Evolutionary conservation across 2,797 vertebrate genomes (phyloP).

Genomic region (Pachyuromys duprasi): DNA sequence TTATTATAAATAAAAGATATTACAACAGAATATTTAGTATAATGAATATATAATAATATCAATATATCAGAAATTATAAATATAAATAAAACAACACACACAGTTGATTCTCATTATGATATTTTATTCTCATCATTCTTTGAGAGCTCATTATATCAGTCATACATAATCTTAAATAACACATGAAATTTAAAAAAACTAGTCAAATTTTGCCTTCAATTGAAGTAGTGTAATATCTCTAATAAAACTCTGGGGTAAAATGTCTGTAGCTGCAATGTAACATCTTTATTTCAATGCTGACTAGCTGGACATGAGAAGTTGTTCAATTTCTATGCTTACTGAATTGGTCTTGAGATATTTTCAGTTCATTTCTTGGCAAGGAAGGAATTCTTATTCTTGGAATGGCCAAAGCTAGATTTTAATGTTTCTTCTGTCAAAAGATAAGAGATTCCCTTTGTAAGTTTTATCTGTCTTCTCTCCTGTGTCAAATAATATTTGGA

Average conservation of each 20-base stretch:
- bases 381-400: background rate
- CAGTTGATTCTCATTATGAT: background rate
- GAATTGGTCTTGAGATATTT: background rate
- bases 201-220: background rate
- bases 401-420: background rate
- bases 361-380: background rate
- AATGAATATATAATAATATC: background rate
- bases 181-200: background rate
- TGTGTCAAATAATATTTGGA: background rate
- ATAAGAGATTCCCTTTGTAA: background rate
- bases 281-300: background rate
- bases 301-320: background rate
- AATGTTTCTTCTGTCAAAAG: conserved; percentile 21
- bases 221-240: background rate
- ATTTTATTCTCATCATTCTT: too few relatives aligned
- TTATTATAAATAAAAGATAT: background rate
- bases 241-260: background rate
- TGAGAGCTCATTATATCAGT: too few relatives aligned
- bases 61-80: background rate
- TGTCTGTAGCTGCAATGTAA: background rate
- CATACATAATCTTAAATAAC: background rate
- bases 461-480: background rate
- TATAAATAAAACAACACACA: background rate
- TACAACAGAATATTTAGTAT: background rate
- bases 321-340: background rate